Base-by-base conservation (phyloP, 2,113 vertebrate species). In the Anoura caudifer region DNA sequence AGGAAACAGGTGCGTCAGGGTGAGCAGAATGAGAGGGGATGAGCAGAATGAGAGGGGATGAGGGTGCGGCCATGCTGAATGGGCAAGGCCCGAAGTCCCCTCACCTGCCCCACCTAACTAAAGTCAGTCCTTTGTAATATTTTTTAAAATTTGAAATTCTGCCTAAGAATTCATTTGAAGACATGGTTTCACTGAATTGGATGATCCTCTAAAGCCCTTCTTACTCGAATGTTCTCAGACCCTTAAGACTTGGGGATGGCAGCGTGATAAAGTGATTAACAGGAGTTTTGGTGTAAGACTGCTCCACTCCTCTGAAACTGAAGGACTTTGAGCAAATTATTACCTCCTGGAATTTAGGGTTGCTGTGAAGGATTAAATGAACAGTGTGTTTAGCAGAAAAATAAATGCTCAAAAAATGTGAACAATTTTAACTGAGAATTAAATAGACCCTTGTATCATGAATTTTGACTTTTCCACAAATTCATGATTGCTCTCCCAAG, bases 21-120 rank as follows among this genome's bases (percentile, higher is more conserved):
- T 86, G 13, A 31, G 43, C 15, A 59, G 54, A 82, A 45, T 2
- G 24, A 33, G 56, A 22, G 0, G 1, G 12, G 13, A 19, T 31
- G 8, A 9, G n/a, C 15, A 59, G 54, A 82, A 45, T 2, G 24
- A 33, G 56, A 22, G 0, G 1, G 12, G 13, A 19, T 31, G 8
- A 9, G n/a, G 4, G 17, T 17, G 0, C n/a, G 50, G 31, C 4
- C 0, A 0, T 73, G 31, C 15, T 33, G 52, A 70, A 31, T 3
- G 47, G 72, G 7, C 15, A 10, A 61, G 7, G 13, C 19, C 3
- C 0, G 33, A 31, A 52, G 52, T 9, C 31, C 50, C 13, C 31
- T 13, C 31, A 1, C 41, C 59, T 19, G 38, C 19, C 38, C 5
- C 28, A 75, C 59, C 56, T 14, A 45, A 56, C 43, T n/a, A 41